Evolutionary conservation across 2,113 vertebrate species (phyloP).

Genomic region (Suricata suricatta): DNA sequence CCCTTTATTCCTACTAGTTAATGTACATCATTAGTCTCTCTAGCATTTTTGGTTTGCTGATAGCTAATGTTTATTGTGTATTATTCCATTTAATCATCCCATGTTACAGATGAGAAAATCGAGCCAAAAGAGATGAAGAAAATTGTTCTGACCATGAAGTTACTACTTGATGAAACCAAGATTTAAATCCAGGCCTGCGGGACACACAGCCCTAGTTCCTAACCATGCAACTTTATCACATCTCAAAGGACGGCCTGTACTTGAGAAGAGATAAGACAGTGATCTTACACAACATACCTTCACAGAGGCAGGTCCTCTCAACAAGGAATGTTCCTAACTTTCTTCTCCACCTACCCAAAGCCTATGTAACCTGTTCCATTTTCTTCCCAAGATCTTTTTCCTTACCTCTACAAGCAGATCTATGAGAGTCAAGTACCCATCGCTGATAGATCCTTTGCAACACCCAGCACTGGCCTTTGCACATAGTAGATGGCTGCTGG

Average conservation of each 20-base stretch:
- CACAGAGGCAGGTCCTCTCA: background rate
- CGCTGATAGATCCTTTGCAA: background rate
- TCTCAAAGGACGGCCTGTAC: background rate
- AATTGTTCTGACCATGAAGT: background rate
- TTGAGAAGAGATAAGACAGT: background rate
- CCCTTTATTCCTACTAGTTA: background rate
- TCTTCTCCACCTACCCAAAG: background rate
- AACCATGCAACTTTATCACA: background rate
- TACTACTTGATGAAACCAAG: background rate
- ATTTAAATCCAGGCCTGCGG: background rate
- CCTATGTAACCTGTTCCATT: background rate
- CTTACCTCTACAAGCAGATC: background rate
- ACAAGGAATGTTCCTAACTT: background rate
- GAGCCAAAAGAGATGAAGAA: conserved; percentile 1
- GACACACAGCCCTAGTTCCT: background rate
- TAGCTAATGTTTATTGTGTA: background rate
- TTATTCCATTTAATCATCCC: background rate
- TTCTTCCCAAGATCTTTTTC: background rate
- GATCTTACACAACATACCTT: background rate
- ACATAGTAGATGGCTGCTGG: background rate
- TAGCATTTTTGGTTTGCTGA: background rate
- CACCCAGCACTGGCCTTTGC: background rate
- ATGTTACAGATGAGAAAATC: conserved; percentile 24
- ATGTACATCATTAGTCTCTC: background rate
- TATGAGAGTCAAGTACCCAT: background rate